Evolutionary conservation across 1,140 invertebrate species (phyloP), one percentile per base, ranked within the genome.

Genomic region (Rhagoletis pomonella): DNA sequence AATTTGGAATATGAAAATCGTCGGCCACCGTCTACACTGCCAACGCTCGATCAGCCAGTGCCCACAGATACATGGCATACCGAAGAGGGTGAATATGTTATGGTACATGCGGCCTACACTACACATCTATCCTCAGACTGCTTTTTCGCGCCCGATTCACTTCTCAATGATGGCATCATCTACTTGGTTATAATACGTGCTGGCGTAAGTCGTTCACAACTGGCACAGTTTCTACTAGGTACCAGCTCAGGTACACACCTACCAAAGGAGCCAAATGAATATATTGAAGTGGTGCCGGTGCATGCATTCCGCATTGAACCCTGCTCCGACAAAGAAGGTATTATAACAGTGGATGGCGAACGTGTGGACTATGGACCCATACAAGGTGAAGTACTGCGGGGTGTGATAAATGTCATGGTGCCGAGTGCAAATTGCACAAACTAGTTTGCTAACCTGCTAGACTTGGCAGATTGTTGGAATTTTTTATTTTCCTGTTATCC

Each of bases 291-390:
- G 93, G 94, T 98, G 81, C 96, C 97, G 0, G 97, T 98, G 0
- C 95, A 95, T 87, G 98, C 97, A 0, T 98, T 99, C 93, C 95
- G 98, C 69, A 95, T 99, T 89, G 97, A 98, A 90, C 98, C 98
- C 0, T 6, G 65, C 17, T 90, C 93, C 1, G 94, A 94, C n/a
- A 89, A 90, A 64, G 90, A 90, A 42, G 97, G 97, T 2, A 95
- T 97, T 88, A 94, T 99, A 17, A 97, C 97, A 3, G 96, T 99
- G 1, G 98, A 99, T 93, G 98, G 98, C 6, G 98, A 99, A 91
- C 94, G 95, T 39, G 96, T 99, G 2, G 96, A 97, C 44, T 97
- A 97, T 90, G 97, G 96, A 4, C 96, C 97, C 0, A 94, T 97
- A 50, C 98, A 99, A 93, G 98, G 96, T 1, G 97, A 98, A 93